These are phyloP conservation scores for Apodemus agrarius DNA, from an alignment of 2,797 vertebrate species.

Conservation along the genomic window DNA sequence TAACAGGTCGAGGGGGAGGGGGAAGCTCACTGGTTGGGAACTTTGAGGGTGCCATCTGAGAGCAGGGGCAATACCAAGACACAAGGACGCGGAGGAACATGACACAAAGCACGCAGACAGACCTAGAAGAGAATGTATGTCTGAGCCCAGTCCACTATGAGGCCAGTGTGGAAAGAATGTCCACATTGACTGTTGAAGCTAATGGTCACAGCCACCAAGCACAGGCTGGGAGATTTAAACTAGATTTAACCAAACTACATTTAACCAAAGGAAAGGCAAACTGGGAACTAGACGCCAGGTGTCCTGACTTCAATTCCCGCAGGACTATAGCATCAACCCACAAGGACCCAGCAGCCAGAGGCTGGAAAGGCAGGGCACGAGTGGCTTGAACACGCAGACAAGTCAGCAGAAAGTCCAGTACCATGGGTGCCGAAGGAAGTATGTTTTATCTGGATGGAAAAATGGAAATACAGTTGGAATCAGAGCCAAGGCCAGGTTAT, in stretches of 20 bases:
- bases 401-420: background rate
- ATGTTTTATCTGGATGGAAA: slow-evolving; percentile 14
- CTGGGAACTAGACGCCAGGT: background rate
- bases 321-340: background rate
- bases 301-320: background rate
- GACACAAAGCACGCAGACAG: background rate
- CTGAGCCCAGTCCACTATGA: background rate
- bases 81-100: background rate
- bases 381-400: background rate
- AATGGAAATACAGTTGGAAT: background rate
- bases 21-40: background rate
- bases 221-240: background rate
- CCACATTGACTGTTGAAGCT: background rate
- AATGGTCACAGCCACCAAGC: background rate
- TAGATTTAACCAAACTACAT: background rate
- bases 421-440: background rate
- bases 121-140: background rate
- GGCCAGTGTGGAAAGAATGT: background rate
- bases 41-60: background rate
- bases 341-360: background rate
- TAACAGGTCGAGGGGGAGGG: background rate
- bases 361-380: background rate
- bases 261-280: background rate
- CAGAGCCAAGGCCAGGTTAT: background rate
- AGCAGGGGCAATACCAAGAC: background rate